Conservation (phyloP, 2,888 invertebrate genomes). For the Luffia ferchaultella region DNA sequence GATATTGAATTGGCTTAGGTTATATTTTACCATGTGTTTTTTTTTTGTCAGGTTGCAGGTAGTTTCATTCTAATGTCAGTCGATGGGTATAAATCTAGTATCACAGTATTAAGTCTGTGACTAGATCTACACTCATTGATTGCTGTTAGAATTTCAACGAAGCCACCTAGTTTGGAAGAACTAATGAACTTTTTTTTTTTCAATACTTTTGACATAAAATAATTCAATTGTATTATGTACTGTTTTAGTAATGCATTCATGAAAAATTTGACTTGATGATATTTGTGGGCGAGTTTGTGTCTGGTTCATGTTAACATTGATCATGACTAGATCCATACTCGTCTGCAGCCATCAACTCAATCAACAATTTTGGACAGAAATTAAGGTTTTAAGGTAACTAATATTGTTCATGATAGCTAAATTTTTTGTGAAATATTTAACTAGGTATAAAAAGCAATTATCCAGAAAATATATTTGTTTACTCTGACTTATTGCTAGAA, state of each 20-base stretch:
- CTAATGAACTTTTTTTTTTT: too few relatives aligned
- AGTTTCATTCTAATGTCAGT: slow-evolving; percentile 14
- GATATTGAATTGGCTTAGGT: background rate
- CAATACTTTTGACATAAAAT: too few relatives aligned
- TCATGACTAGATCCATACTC: slow-evolving; percentile 92
- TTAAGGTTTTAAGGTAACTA: too few relatives aligned
- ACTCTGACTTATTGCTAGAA: too few relatives aligned
- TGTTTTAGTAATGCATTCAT: too few relatives aligned
- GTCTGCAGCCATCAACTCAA: slow-evolving; percentile 75
- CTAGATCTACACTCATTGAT: slow-evolving; percentile 92
- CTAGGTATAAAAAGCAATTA: too few relatives aligned
- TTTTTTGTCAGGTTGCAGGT: background rate
- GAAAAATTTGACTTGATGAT: slow-evolving; percentile 56
- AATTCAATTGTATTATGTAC: too few relatives aligned
- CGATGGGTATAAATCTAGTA: slow-evolving; percentile 80
- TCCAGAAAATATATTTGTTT: too few relatives aligned
- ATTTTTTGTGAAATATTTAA: too few relatives aligned
- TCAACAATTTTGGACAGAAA: slow-evolving; percentile 16
- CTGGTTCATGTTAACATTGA: slow-evolving; percentile 71
- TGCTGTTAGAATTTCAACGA: slow-evolving; percentile 34
- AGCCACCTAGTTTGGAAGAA: too few relatives aligned
- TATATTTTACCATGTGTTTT: background rate
- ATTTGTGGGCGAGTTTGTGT: slow-evolving; percentile 83
- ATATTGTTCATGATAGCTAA: too few relatives aligned
- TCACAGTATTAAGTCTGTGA: slow-evolving; percentile 71